Conservation (phyloP, 2,888 invertebrate species). For the Ormia ochracea region DNA sequence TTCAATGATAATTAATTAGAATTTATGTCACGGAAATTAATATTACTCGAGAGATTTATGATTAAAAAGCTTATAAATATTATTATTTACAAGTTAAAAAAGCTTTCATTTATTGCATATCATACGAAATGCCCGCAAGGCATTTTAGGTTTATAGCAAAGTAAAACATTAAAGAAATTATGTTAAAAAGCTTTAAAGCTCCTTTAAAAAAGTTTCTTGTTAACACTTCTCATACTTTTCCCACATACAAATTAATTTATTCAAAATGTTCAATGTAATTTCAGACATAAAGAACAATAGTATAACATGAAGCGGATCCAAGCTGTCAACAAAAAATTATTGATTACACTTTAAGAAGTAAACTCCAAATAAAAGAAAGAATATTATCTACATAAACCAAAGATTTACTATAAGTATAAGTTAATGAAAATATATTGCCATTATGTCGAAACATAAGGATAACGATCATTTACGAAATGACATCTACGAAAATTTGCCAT, state of each 20-base stretch:
- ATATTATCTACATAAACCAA: constrained; percentile 33
- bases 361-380: not conserved
- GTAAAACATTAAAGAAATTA: too few relatives aligned
- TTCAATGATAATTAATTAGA: too few relatives aligned
- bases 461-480: constrained; percentile 77
- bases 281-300: constrained; percentile 30
- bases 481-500: constrained; percentile 76
- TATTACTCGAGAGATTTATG: too few relatives aligned
- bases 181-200: too few relatives aligned
- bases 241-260: not conserved
- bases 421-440: constrained; percentile 22
- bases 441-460: constrained; percentile 76
- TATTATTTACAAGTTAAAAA: too few relatives aligned
- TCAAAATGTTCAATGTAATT: constrained; percentile 9
- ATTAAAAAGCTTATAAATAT: too few relatives aligned
- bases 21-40: too few relatives aligned
- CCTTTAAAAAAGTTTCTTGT: not conserved
- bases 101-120: too few relatives aligned
- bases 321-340: constrained; percentile 4
- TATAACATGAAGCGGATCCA: constrained; percentile 32
- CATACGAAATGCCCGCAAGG: too few relatives aligned
- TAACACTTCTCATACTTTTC: not conserved
- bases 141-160: too few relatives aligned
- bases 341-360: constrained; percentile 3
- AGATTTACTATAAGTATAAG: constrained; percentile 44